phyloP scores from a whole-genome alignment of 2,888 invertebrate genomes.

The Colostygia pectinataria region DNA sequence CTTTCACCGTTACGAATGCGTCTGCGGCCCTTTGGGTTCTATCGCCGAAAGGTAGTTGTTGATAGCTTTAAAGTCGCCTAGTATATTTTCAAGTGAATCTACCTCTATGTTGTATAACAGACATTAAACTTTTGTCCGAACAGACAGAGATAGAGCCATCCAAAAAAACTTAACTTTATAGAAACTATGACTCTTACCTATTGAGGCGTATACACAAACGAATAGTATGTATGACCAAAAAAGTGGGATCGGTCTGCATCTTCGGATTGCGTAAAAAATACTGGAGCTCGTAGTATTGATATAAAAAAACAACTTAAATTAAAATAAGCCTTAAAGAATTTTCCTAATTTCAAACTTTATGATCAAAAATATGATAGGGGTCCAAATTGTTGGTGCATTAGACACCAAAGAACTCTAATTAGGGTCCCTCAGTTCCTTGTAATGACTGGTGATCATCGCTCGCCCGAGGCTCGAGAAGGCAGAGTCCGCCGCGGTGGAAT shows the following conservation, averaged over 20 bases:
- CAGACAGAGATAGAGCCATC: too few relatives aligned
- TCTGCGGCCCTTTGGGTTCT: constrained; percentile 42
- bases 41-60: constrained; percentile 45
- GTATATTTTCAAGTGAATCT: constrained; percentile 8
- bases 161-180: too few relatives aligned
- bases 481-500: constrained; percentile 26
- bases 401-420: constrained; percentile 46
- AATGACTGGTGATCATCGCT: constrained; percentile 46
- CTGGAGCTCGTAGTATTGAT: background rate
- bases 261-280: too few relatives aligned
- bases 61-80: constrained; percentile 8
- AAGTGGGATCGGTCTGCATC: too few relatives aligned
- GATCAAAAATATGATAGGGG: constrained; percentile 26
- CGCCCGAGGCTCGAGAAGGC: constrained; percentile 38
- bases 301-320: background rate
- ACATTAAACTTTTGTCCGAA: too few relatives aligned
- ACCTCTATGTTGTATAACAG: too few relatives aligned
- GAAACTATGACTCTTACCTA: too few relatives aligned
- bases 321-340: constrained; percentile 12
- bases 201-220: too few relatives aligned
- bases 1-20: constrained; percentile 51
- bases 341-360: constrained; percentile 20
- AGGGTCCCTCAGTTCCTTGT: constrained; percentile 43
- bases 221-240: too few relatives aligned
- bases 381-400: constrained; percentile 41